These are phyloP conservation scores for Stercorarius parasiticus DNA, from an alignment of 2,113 vertebrate species.

Conservation along the genomic window DNA sequence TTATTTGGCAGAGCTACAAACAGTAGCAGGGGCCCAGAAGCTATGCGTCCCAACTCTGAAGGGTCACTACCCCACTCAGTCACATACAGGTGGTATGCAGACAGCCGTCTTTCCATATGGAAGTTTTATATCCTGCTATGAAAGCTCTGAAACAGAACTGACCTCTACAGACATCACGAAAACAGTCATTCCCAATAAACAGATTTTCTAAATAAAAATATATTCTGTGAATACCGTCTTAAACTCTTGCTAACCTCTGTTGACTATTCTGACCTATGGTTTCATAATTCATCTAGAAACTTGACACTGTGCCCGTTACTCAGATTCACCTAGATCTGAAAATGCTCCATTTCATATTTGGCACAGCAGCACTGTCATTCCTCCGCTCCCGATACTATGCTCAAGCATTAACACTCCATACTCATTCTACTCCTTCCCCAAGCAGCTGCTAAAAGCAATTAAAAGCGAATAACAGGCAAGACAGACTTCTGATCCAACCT, in stretches of 20 bases:
- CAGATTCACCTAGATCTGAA: background rate
- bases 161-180: background rate
- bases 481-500: background rate
- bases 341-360: background rate
- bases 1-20: background rate
- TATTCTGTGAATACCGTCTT: background rate
- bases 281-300: background rate
- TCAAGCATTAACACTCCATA: background rate
- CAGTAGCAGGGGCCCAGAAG: background rate
- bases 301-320: background rate
- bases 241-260: background rate
- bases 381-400: fast-evolving
- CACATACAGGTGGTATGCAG: background rate
- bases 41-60: background rate
- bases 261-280: background rate
- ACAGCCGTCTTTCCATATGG: background rate
- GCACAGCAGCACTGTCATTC: background rate
- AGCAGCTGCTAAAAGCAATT: background rate
- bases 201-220: background rate
- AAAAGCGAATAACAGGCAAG: background rate
- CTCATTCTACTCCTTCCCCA: background rate
- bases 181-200: background rate
- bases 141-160: background rate
- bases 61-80: background rate
- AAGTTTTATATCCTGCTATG: background rate